phyloP scores from a whole-genome alignment of 2,888 invertebrate species.

The Hypomecis punctinalis region DNA sequence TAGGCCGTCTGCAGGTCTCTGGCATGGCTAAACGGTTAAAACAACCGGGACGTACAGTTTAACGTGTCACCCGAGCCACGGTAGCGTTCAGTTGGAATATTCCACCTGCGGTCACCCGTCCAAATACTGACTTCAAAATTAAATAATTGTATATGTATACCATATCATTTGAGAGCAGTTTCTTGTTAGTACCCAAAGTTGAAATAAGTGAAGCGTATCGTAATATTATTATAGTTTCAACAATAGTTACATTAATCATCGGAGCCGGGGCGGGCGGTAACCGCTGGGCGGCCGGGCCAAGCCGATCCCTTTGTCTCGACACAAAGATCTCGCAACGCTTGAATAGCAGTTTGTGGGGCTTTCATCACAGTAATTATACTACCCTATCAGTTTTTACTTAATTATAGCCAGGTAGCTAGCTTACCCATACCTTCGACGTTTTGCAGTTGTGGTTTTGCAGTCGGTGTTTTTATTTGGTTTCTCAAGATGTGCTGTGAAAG shows the following conservation, averaged over 20 bases:
- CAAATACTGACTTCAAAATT: no score
- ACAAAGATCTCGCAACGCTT: conserved; percentile 45
- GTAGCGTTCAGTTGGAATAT: no score
- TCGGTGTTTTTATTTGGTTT: not conserved
- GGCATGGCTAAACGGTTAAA: no score
- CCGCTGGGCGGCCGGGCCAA: conserved; percentile 38
- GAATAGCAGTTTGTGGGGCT: conserved; percentile 44
- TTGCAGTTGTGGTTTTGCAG: not conserved
- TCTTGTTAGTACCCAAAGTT: conserved; percentile 14
- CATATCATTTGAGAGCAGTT: conserved; percentile 3
- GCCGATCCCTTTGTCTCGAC: conserved; percentile 51
- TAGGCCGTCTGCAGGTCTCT: no score
- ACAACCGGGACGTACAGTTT: no score
- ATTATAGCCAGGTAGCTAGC: not conserved
- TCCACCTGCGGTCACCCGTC: no score
- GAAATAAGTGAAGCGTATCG: conserved; percentile 13
- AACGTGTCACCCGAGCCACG: no score
- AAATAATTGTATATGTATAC: not conserved
- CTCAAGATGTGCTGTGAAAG: no score
- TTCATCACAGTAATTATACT: conserved; percentile 41
- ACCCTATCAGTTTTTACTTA: conserved; percentile 28
- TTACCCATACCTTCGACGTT: not conserved
- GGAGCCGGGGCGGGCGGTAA: conserved; percentile 31
- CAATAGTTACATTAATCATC: conserved; percentile 32
- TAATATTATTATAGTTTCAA: conserved; percentile 14